Evolutionary conservation across 2,888 invertebrate genomes (phyloP).

Genomic region (Nowickia ferox): DNA sequence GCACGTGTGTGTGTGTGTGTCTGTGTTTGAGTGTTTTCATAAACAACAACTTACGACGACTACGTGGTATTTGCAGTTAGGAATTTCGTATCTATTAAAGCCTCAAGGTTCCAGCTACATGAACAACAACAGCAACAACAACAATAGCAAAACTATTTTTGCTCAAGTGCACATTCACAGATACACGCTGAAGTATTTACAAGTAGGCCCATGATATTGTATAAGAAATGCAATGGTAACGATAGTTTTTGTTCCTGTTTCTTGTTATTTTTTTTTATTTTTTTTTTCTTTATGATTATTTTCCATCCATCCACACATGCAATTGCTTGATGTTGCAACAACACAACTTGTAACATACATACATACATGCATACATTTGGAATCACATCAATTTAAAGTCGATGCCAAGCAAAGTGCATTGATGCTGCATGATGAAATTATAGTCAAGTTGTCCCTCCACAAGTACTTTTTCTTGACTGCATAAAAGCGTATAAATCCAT

Average conservation of each 20-base stretch:
- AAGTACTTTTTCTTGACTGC: slow-evolving; percentile 54
- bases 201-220: slow-evolving; percentile 64
- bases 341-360: slow-evolving; percentile 22
- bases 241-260: slow-evolving; percentile 8
- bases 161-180: slow-evolving; percentile 56
- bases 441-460: slow-evolving; percentile 80
- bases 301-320: slow-evolving; percentile 38
- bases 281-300: neutral
- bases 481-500: slow-evolving; percentile 40
- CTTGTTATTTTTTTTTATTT: neutral
- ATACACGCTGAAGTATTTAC: slow-evolving; percentile 40
- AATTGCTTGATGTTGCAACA: slow-evolving; percentile 36
- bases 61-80: slow-evolving; percentile 69
- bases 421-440: slow-evolving; percentile 65
- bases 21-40: slow-evolving; percentile 27
- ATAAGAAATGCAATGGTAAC: slow-evolving; percentile 49
- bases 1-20: slow-evolving; percentile 29
- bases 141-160: slow-evolving; percentile 52
- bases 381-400: slow-evolving; percentile 70
- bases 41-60: slow-evolving; percentile 35
- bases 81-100: slow-evolving; percentile 71
- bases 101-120: slow-evolving; percentile 69
- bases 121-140: slow-evolving; percentile 38
- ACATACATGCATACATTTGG: slow-evolving; percentile 16
- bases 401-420: slow-evolving; percentile 72